These are phyloP conservation scores for Notothenia rossii DNA, from an alignment of 2,113 vertebrate species.

Conservation along the genomic window DNA sequence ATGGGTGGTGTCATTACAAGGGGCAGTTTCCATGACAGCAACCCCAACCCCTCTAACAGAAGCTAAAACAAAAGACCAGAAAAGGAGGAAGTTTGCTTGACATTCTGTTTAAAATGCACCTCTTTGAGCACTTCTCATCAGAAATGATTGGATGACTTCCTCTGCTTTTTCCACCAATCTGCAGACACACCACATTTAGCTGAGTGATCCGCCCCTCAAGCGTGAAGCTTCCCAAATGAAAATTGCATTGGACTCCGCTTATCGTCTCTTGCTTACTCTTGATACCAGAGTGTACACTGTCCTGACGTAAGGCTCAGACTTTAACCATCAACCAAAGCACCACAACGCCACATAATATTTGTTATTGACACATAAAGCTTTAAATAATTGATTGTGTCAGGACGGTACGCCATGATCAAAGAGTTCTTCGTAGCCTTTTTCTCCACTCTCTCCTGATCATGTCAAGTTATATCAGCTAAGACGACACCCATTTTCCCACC, in stretches of 20 bases:
- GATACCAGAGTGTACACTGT: neutral
- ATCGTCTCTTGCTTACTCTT: constrained; percentile 3
- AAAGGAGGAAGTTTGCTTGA: constrained; percentile 15
- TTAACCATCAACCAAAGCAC: neutral
- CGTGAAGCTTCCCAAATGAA: constrained; percentile 50
- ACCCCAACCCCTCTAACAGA: constrained; percentile 27
- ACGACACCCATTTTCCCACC: constrained; percentile 33
- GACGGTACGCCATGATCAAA: constrained; percentile 59
- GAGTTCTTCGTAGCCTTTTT: constrained; percentile 16
- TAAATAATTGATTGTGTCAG: constrained; percentile 37
- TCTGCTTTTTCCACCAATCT: constrained; percentile 46
- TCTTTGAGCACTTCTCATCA: constrained; percentile 31
- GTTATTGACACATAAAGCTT: constrained; percentile 27
- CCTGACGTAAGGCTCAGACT: constrained; percentile 6
- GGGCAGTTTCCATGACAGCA: constrained; percentile 67
- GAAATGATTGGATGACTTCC: constrained; percentile 27
- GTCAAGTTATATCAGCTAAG: constrained; percentile 34
- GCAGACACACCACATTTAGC: constrained; percentile 43
- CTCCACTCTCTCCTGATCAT: constrained; percentile 41
- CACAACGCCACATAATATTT: constrained; percentile 30
- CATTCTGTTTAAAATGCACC: constrained; percentile 21
- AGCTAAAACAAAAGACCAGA: constrained; percentile 2
- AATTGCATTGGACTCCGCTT: constrained; percentile 13
- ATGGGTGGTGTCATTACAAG: constrained; percentile 68
- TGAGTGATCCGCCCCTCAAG: constrained; percentile 27